Evolutionary conservation across 1,140 invertebrate species (phyloP).

Genomic region (Bombus difficillimus): DNA sequence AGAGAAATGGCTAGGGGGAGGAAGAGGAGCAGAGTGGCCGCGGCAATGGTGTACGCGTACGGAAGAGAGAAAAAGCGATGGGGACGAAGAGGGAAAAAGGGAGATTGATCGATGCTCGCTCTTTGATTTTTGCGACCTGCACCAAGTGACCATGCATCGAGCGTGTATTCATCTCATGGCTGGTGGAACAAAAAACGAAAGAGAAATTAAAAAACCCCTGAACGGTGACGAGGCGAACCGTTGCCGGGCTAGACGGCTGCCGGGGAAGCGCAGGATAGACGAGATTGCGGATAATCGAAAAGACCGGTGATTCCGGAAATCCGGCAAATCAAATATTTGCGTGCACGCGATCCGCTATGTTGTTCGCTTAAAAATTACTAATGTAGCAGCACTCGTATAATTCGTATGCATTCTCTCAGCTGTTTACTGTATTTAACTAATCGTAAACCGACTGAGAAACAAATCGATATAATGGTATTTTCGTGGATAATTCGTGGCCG

Average conservation of each 20-base stretch:
- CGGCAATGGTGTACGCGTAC: background rate
- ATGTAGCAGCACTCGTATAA: background rate
- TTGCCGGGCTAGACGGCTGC: background rate
- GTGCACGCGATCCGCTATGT: background rate
- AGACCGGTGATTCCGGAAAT: conserved; percentile 40
- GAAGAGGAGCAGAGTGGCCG: background rate
- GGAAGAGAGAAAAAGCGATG: background rate
- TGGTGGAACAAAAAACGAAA: conserved; percentile 49
- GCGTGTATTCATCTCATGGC: conserved; percentile 62
- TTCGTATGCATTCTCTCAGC: background rate
- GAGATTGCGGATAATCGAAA: conserved; percentile 49
- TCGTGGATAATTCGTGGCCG: too few species aligned
- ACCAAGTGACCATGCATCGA: conserved; percentile 54
- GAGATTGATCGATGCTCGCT: conserved; percentile 52
- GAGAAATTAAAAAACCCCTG: conserved; percentile 48
- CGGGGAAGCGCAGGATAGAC: background rate
- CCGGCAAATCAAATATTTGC: conserved; percentile 35
- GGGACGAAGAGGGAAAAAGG: background rate
- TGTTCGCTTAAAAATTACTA: conserved; percentile 26
- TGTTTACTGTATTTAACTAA: background rate
- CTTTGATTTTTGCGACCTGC: conserved; percentile 63
- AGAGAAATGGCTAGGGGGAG: background rate
- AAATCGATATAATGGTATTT: too few species aligned
- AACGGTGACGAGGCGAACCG: conserved; percentile 36
- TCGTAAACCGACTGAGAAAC: background rate